These are phyloP conservation scores for Lucinisca nassula DNA, from an alignment of 2,888 invertebrate species.

Conservation along the genomic window DNA sequence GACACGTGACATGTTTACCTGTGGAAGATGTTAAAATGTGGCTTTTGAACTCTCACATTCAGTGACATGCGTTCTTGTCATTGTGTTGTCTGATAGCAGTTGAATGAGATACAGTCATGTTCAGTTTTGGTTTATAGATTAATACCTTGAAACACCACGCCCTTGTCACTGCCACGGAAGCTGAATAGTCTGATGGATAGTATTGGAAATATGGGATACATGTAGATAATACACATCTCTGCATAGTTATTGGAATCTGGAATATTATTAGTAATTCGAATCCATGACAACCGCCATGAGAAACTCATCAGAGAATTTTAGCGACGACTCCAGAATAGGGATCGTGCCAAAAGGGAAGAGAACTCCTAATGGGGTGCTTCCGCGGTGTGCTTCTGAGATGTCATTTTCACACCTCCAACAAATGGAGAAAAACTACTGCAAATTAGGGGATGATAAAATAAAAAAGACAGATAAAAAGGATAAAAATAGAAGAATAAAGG, in stretches of 20 bases:
- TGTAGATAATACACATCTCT: neutral
- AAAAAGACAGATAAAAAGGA: conserved; percentile 30
- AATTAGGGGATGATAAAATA: conserved; percentile 56
- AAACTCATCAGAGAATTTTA: conserved; percentile 43
- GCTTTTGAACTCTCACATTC: conserved; percentile 35
- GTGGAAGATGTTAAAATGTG: conserved; percentile 1
- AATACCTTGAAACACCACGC: neutral
- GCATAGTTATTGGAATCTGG: neutral
- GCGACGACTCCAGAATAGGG: conserved; percentile 40
- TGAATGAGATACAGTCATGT: neutral
- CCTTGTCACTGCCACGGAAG: neutral
- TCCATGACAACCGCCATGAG: conserved; percentile 38
- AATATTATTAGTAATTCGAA: neutral
- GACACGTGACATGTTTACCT: conserved; percentile 59
- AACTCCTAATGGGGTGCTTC: conserved; percentile 27
- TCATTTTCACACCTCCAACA: conserved; percentile 51
- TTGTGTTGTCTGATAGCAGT: neutral
- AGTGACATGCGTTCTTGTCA: conserved; percentile 4
- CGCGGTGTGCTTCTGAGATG: conserved; percentile 51
- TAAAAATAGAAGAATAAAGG: conserved; percentile 48
- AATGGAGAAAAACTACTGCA: conserved; percentile 68
- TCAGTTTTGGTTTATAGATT: conserved; percentile 5
- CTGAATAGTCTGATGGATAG: neutral
- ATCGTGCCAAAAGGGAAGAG: conserved; percentile 11
- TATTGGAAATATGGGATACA: neutral